These are phyloP conservation scores for Apomyelois bistriatella DNA, from an alignment of 2,888 invertebrate species.

Conservation along the genomic window DNA sequence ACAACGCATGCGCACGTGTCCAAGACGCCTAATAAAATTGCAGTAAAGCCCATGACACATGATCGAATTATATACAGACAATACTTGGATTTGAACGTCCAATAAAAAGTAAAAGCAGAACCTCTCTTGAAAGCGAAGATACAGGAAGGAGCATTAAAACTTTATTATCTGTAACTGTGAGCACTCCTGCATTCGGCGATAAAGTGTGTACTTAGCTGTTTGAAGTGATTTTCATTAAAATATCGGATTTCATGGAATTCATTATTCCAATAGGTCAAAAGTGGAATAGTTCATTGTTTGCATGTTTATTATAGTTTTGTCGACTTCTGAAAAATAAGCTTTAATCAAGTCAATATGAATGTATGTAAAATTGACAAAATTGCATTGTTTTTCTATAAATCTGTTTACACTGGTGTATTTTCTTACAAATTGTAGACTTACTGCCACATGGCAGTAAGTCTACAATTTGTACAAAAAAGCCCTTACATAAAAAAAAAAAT, in stretches of 20 bases:
- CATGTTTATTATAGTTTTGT: no score
- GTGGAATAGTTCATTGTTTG: no score
- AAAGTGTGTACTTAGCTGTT: slow-evolving; percentile 15
- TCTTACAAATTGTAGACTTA: no score
- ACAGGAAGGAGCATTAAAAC: neutral
- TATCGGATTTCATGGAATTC: neutral
- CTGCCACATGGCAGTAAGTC: no score
- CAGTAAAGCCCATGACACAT: slow-evolving; percentile 32
- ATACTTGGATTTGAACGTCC: slow-evolving; percentile 7
- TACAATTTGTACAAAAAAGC: no score
- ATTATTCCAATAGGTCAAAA: no score
- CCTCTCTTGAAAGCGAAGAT: neutral
- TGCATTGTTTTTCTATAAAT: no score
- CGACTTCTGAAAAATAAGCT: no score
- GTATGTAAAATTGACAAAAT: no score
- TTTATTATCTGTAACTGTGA: slow-evolving; percentile 4
- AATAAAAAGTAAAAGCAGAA: neutral
- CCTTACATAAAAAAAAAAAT: no score
- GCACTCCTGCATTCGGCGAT: slow-evolving; percentile 14
- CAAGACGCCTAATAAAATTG: slow-evolving; percentile 34
- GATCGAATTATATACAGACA: slow-evolving; percentile 33
- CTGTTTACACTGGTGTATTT: no score
- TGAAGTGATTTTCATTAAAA: neutral
- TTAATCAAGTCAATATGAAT: no score
- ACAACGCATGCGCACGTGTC: slow-evolving; percentile 34